Evolutionary conservation across 2,113 vertebrate species (phyloP).

Genomic region (Alces alces): DNA sequence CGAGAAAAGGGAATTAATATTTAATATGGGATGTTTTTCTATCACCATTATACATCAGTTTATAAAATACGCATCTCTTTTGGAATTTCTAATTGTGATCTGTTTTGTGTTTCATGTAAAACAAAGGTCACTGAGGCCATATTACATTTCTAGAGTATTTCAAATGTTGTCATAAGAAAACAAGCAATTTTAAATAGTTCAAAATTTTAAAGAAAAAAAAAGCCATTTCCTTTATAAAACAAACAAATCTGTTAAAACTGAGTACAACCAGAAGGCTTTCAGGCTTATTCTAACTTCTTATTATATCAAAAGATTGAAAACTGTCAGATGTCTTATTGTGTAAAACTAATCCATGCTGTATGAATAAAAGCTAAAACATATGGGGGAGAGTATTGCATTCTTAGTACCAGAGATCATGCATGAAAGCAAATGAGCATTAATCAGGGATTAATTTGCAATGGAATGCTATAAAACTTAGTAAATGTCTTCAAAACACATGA

Average conservation of each 20-base stretch:
- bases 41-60: background rate
- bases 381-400: constrained; percentile 27
- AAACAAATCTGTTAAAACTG: constrained; percentile 60
- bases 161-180: constrained; percentile 66
- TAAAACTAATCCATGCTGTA: constrained; percentile 27
- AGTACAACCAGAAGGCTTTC: constrained; percentile 50
- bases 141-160: background rate
- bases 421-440: constrained; percentile 63
- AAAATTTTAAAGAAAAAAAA: constrained; percentile 69
- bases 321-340: constrained; percentile 46
- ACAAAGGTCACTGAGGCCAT: background rate
- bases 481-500: constrained; percentile 43
- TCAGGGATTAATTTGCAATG: constrained; percentile 62
- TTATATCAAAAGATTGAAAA: constrained; percentile 45
- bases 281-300: constrained; percentile 27
- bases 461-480: constrained; percentile 42
- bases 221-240: constrained; percentile 58
- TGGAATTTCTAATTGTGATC: background rate
- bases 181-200: constrained; percentile 70
- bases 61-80: background rate
- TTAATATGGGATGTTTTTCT: background rate
- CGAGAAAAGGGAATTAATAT: background rate
- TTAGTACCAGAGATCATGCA: constrained; percentile 28
- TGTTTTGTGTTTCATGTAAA: background rate
- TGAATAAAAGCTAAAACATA: constrained; percentile 57